These are phyloP conservation scores for Drosophila neocordata DNA, from an alignment of 1,140 invertebrate genomes.

Conservation along the genomic window DNA sequence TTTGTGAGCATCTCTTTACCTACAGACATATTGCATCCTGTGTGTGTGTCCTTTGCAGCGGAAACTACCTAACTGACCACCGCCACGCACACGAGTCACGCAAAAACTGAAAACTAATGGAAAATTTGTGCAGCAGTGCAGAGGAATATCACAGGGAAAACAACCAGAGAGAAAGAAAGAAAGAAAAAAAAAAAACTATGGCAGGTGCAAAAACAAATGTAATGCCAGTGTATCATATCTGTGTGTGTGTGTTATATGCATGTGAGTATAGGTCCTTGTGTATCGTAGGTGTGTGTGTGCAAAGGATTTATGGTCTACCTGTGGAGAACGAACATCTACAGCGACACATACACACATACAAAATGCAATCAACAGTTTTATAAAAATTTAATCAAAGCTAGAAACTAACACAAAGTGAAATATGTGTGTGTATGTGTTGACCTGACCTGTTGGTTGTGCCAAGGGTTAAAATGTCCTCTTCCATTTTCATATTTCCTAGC, in stretches of 20 bases:
- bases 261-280: neutral
- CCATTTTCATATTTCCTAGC: neutral
- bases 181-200: neutral
- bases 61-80: constrained; percentile 1
- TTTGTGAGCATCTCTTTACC: constrained; percentile 3
- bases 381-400: constrained; percentile 51
- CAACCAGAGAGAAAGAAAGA: neutral
- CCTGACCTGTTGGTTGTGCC: constrained; percentile 38
- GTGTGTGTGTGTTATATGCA: constrained; percentile 1
- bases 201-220: constrained; percentile 42
- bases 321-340: neutral
- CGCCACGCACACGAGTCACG: constrained; percentile 11
- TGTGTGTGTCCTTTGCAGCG: neutral
- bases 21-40: constrained; percentile 5
- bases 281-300: constrained; percentile 9
- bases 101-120: constrained; percentile 35
- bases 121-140: constrained; percentile 44
- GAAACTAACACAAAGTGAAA: constrained; percentile 25
- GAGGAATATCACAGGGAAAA: neutral
- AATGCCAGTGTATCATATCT: constrained; percentile 23
- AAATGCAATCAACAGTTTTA: constrained; percentile 56
- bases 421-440: constrained; percentile 15
- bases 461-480: constrained; percentile 8
- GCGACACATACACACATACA: constrained; percentile 1
- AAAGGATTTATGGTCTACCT: constrained; percentile 42